Conservation (phyloP, 2,797 vertebrate genomes). For the Sebastes iracundus region DNA sequence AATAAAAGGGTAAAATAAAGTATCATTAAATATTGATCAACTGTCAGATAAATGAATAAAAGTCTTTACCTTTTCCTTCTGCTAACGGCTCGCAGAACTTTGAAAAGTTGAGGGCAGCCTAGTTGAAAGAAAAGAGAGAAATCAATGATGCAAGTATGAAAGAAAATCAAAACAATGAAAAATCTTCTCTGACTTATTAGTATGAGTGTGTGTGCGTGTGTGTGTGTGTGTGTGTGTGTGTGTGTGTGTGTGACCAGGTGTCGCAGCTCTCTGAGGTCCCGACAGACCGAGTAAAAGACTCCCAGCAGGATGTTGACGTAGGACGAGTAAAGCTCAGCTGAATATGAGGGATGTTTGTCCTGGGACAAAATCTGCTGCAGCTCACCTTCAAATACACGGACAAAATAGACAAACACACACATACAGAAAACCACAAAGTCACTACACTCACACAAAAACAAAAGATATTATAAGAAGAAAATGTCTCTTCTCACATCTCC, state of each 20-base stretch:
- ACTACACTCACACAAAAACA: neutral
- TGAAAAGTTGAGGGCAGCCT: conserved; percentile 95
- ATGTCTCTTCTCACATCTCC: neutral
- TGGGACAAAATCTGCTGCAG: conserved; percentile 92
- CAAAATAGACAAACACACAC: neutral
- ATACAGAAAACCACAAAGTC: neutral
- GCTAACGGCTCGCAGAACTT: conserved; percentile 95
- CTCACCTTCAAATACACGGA: conserved; percentile 79
- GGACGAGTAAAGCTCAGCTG: conserved; percentile 91
- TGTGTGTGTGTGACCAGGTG: conserved; percentile 86
- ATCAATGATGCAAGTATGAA: neutral
- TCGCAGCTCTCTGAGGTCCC: conserved; percentile 93
- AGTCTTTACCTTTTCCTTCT: conserved; percentile 90
- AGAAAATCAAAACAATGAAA: conserved; percentile 18
- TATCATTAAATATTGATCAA: conserved; percentile 22
- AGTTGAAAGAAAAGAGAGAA: conserved; percentile 31
- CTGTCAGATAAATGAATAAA: conserved; percentile 8
- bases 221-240: no score
- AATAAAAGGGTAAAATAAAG: neutral
- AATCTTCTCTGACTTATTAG: neutral
- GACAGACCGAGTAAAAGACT: conserved; percentile 95
- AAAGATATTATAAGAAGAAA: no score
- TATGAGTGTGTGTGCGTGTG: neutral
- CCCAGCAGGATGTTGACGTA: conserved; percentile 97
- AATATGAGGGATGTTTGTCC: conserved; percentile 89